phyloP scores from a whole-genome alignment of 2,113 vertebrate species.

The Lepisosteus oculatus region DNA sequence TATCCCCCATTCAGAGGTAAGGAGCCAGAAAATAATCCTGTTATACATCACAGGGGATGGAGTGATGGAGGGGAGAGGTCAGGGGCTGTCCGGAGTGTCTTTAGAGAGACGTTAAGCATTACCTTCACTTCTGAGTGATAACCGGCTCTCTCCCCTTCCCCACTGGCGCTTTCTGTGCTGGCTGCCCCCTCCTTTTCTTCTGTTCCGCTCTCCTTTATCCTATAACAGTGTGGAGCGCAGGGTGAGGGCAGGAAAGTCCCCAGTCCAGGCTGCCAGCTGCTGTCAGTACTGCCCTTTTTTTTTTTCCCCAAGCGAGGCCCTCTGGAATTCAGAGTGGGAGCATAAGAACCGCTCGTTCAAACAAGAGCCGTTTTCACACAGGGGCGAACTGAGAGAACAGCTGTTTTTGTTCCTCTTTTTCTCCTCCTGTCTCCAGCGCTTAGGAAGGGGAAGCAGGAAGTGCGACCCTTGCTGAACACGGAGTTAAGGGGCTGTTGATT shows the following conservation, averaged over 20 bases:
- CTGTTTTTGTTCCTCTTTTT: no score
- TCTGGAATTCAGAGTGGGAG: no score
- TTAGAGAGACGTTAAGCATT: not conserved
- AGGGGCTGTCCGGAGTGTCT: not conserved
- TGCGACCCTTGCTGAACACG: not conserved
- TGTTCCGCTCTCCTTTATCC: not conserved
- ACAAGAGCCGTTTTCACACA: no score
- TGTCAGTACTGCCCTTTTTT: not conserved
- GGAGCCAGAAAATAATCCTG: conserved; percentile 40
- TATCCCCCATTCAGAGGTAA: conserved; percentile 38
- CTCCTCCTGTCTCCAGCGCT: no score
- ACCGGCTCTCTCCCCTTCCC: not conserved
- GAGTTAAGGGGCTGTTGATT: not conserved
- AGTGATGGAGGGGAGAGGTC: no score
- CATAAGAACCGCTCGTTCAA: no score
- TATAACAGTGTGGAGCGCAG: not conserved
- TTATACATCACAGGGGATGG: not conserved
- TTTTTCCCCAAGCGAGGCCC: no score
- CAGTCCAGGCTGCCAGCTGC: not conserved
- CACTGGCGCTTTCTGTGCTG: not conserved
- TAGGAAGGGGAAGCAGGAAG: no score
- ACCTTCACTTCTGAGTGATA: not conserved
- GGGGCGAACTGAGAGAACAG: no score
- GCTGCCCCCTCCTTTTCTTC: not conserved
- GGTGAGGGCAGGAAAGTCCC: not conserved